Percentiles rank a stretch among this genome's conserved stretches.
phyloP scores from a whole-genome alignment of 2,888 invertebrate species.

The Halocaridina rubra region DNA sequence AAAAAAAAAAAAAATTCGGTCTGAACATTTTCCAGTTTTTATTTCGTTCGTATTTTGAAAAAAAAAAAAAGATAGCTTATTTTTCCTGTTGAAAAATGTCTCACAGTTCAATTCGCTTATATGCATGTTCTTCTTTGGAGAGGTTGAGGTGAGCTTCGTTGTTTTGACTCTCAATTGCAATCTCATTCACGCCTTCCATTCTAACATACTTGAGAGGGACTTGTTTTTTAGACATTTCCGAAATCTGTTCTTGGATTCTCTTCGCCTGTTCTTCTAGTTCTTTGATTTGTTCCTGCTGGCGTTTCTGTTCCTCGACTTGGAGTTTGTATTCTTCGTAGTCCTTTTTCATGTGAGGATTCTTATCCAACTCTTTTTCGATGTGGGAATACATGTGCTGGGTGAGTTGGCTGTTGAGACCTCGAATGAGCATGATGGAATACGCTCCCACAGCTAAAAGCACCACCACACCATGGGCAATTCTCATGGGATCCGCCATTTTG shows the following conservation, averaged over 20 bases:
- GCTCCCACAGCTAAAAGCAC: slow-evolving; percentile 39
- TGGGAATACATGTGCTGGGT: not conserved
- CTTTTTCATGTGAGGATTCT: slow-evolving; percentile 39
- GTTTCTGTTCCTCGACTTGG: slow-evolving; percentile 15
- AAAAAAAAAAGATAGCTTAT: no score
- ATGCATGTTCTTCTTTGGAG: not conserved
- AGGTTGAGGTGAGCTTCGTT: not conserved
- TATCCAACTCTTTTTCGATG: slow-evolving; percentile 29
- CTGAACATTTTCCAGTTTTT: no score
- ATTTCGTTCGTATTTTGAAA: no score
- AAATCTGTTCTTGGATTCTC: slow-evolving; percentile 22
- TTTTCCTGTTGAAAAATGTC: no score
- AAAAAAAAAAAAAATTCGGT: no score
- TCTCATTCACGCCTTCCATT: not conserved
- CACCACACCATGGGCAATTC: slow-evolving; percentile 20
- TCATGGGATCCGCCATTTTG: slow-evolving; percentile 25
- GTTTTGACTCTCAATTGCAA: not conserved
- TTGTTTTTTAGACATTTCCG: not conserved
- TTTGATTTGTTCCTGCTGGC: slow-evolving; percentile 23
- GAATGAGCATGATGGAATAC: slow-evolving; percentile 39
- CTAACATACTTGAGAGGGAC: not conserved
- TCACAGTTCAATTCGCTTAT: not conserved
- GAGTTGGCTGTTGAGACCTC: slow-evolving; percentile 27
- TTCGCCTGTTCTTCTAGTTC: slow-evolving; percentile 7
- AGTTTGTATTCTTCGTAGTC: slow-evolving; percentile 38